Conservation (phyloP, 2,797 vertebrate genomes). For the Liparis tanakae region DNA sequence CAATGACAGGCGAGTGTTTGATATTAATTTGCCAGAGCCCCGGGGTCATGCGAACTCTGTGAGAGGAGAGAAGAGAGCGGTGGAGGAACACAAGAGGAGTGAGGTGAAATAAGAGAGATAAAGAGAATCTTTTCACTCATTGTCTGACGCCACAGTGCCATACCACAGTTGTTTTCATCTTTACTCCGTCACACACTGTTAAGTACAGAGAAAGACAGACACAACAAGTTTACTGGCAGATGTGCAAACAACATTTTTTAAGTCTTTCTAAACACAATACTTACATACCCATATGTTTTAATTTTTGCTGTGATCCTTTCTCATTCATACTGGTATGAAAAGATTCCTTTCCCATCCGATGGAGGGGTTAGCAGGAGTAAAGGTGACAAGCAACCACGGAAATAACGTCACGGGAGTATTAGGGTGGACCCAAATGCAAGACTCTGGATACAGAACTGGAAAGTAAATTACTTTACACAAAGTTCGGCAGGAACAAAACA, state of each 20-base stretch:
- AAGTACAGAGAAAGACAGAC: neutral
- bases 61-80: slow-evolving; percentile 22
- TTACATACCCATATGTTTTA: neutral
- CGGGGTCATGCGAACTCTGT: slow-evolving; percentile 53
- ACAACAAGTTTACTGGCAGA: slow-evolving; percentile 19
- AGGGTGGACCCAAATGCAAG: too few relatives aligned
- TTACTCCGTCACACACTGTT: slow-evolving; percentile 24
- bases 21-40: slow-evolving; percentile 68
- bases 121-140: slow-evolving; percentile 48
- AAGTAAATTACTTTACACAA: too few relatives aligned
- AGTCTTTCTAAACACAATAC: neutral
- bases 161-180: slow-evolving; percentile 30
- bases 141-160: slow-evolving; percentile 22
- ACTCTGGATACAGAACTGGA: too few relatives aligned
- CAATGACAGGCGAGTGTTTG: slow-evolving; percentile 52
- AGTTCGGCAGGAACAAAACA: too few relatives aligned
- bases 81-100: slow-evolving; percentile 4
- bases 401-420: too few relatives aligned
- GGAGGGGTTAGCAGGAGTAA: neutral
- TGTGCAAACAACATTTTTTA: neutral
- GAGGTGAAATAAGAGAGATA: slow-evolving; percentile 17
- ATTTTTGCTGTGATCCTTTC: neutral
- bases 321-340: neutral
- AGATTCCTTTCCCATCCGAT: neutral
- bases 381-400: neutral